These are phyloP conservation scores for Allolobophora icterica DNA, from an alignment of 2,888 invertebrate species.

Conservation along the genomic window DNA sequence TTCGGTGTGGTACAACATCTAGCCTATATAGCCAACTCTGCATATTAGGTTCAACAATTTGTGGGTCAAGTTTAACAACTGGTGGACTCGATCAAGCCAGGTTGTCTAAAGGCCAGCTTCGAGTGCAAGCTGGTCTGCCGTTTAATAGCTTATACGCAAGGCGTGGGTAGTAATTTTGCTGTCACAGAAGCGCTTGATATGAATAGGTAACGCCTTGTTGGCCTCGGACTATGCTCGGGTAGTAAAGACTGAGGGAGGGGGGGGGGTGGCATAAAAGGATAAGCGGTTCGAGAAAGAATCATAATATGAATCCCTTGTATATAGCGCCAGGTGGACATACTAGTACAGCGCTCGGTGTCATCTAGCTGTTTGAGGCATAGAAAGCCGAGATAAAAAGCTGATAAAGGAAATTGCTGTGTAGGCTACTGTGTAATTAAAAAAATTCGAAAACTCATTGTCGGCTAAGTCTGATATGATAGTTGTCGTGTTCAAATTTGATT, in stretches of 20 bases:
- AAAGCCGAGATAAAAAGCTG: not conserved
- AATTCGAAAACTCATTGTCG: not conserved
- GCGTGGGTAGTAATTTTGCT: not conserved
- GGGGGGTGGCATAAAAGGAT: not conserved
- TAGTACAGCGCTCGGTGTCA: too few relatives aligned
- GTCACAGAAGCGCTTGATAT: not conserved
- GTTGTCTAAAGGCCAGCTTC: not conserved
- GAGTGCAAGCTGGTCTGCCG: not conserved
- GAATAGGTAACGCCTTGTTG: slow-evolving; percentile 2
- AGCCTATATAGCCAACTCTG: not conserved
- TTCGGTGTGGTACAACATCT: not conserved
- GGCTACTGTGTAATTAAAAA: not conserved
- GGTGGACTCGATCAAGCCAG: not conserved
- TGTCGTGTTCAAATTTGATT: too few relatives aligned
- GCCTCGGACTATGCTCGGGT: not conserved
- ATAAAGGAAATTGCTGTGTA: not conserved
- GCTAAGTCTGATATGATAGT: not conserved
- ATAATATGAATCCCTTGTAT: not conserved
- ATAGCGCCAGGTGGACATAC: not conserved
- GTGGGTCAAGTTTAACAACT: not conserved
- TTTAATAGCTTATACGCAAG: not conserved
- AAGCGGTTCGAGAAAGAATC: not conserved
- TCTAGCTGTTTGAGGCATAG: too few relatives aligned
- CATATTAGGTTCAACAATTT: not conserved
- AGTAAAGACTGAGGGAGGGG: not conserved